Conservation (phyloP, 1,140 invertebrate species). For the Trichomalopsis sarcophagae region DNA sequence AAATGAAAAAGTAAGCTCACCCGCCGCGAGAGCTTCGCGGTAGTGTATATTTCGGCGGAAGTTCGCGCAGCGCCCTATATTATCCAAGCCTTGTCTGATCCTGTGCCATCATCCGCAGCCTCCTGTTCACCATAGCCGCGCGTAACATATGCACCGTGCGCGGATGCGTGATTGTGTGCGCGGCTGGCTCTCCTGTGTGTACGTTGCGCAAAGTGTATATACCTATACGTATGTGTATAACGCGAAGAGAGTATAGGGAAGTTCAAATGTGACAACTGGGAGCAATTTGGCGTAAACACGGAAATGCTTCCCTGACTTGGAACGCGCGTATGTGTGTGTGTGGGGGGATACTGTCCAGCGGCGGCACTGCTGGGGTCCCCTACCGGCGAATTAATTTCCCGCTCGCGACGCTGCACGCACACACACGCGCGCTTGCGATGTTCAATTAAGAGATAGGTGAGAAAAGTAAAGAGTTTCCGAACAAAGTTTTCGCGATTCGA, state of each 20-base stretch:
- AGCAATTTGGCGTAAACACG: constrained; percentile 60
- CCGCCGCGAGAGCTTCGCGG: too few species aligned
- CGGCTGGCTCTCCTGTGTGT: too few species aligned
- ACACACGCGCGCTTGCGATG: not conserved
- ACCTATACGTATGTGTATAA: not conserved
- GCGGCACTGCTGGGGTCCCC: not conserved
- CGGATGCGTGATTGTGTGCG: too few species aligned
- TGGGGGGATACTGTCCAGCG: not conserved
- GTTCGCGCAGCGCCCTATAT: too few species aligned
- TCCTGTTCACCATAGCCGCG: too few species aligned
- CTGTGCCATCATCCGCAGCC: too few species aligned
- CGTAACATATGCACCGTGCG: too few species aligned
- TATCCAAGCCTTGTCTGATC: too few species aligned
- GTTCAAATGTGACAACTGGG: constrained; percentile 59
- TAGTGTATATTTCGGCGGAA: too few species aligned
- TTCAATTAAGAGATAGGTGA: constrained; percentile 51
- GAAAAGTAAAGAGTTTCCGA: constrained; percentile 42
- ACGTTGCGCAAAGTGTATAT: too few species aligned
- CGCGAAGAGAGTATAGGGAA: constrained; percentile 16
- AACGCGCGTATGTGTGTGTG: not conserved
- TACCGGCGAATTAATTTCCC: constrained; percentile 57
- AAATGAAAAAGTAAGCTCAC: too few species aligned
- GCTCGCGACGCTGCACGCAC: constrained; percentile 28
- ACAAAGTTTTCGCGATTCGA: not conserved
- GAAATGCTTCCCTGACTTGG: constrained; percentile 56